These are phyloP conservation scores for Ceuthmochares aereus DNA, from an alignment of 2,113 vertebrate genomes.

Conservation along the genomic window DNA sequence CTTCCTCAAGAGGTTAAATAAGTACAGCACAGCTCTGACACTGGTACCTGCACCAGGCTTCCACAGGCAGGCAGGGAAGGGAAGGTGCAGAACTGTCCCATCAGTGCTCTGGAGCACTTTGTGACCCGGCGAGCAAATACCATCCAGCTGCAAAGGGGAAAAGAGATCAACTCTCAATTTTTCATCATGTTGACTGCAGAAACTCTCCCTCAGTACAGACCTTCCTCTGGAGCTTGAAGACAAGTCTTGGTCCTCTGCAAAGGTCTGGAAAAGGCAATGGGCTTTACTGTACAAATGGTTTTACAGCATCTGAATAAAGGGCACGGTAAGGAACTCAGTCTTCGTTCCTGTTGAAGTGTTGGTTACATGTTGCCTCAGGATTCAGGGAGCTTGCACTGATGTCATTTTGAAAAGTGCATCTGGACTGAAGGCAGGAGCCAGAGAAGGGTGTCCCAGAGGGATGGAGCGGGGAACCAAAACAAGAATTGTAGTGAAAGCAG, in stretches of 20 bases:
- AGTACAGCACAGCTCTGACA: accelerated
- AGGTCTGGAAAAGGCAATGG: not conserved
- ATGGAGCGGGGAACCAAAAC: not conserved
- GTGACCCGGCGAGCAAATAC: not conserved
- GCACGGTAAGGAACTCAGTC: not conserved
- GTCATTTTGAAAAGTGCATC: not conserved
- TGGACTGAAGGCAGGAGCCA: not conserved
- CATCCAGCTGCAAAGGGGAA: not conserved
- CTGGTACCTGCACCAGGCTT: not conserved
- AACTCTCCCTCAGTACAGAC: not conserved
- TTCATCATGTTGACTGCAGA: not conserved
- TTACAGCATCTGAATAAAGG: not conserved
- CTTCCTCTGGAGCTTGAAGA: not conserved
- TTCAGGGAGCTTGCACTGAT: not conserved
- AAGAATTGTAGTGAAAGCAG: not conserved
- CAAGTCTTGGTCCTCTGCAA: not conserved
- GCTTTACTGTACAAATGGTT: not conserved
- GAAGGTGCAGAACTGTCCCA: not conserved
- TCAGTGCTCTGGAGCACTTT: accelerated
- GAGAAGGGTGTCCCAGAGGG: no score
- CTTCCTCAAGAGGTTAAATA: not conserved
- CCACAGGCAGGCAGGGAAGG: not conserved
- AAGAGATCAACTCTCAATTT: not conserved
- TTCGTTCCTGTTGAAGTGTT: not conserved
- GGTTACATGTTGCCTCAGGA: not conserved